Conservation (phyloP, 2,797 vertebrate species). For the Rallus crepitans region DNA sequence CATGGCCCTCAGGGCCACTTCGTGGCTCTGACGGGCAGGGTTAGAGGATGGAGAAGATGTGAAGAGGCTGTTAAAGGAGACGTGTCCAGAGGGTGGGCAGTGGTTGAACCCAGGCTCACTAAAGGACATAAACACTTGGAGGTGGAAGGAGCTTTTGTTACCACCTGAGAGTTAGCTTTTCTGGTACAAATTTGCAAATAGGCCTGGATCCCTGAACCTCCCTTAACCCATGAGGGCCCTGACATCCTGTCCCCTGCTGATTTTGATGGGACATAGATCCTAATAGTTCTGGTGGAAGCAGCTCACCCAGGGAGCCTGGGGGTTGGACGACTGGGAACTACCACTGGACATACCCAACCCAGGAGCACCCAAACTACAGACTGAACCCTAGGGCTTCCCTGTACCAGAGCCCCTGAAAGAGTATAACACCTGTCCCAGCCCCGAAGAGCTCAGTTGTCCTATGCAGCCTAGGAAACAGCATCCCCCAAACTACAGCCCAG, state of each 20-base stretch:
- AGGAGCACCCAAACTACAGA: neutral
- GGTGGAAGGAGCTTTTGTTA: neutral
- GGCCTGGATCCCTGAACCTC: too few relatives aligned
- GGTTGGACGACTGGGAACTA: neutral
- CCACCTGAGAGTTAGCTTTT: neutral
- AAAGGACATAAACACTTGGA: neutral
- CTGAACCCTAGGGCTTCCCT: neutral
- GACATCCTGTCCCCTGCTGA: neutral
- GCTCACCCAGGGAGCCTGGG: neutral
- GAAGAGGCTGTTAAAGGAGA: neutral
- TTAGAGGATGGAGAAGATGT: neutral
- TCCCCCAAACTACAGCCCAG: neutral
- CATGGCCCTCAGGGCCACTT: neutral
- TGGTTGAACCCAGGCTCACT: neutral
- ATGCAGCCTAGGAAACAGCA: neutral
- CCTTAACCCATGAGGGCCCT: rapidly evolving
- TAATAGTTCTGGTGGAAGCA: neutral
- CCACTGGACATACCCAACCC: rapidly evolving
- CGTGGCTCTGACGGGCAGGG: neutral
- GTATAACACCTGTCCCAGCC: neutral
- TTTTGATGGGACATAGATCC: rapidly evolving
- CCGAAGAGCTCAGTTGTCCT: rapidly evolving
- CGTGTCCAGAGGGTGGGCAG: rapidly evolving
- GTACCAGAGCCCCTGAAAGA: neutral
- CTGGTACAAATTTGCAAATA: neutral